Base-by-base conservation (phyloP, 53 echinoderm and acorn worm genomes). In the Patiria pectinifera region DNA sequence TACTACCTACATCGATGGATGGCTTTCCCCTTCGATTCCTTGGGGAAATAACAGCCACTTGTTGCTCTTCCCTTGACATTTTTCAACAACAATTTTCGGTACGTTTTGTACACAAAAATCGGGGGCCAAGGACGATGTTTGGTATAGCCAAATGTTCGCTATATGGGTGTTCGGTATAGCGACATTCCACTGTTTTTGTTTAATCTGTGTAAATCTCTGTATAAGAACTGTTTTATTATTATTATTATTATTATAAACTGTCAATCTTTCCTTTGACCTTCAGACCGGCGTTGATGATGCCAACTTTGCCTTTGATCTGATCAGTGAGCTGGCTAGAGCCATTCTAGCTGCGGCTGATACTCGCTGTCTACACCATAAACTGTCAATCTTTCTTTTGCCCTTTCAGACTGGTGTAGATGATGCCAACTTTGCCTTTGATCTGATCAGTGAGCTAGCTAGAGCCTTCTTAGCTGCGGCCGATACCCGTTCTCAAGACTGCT, bases 381-480 rank as follows among this genome's bases (percentile, higher is more conserved):
- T 46, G 12, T 46, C 21, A 6, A 12, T 10, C 49, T 13, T 25
- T 69, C 11, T 90, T 59, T 84, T 13, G 25, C 48, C 11, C 45
- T 58, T 82, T 16, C 91, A 98, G 98, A 93, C 94, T 15, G 92
- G 93, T 66, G 98, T 98, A 4, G 94, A 96, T 45, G 98, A 98
- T 60, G 58, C 79, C 61, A 94, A 96, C 92, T 35, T 35, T 35
- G 35, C 35, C 35, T 35, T 35, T 35, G 35, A 35, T 35, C 35
- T 35, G 35, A 35, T 35, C 35, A 96, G 93, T 83, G 95, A 98
- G 93, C 86, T 98, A 13, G 96, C 94, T 9, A 85, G 96, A 48
- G 98, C 95, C 7, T 98, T 98, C 69, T 89, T 96, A 11, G 98
- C 98, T 44, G 98, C 98, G 11, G 91, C 93, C 0, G 98, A 98